Evolutionary conservation across 2,113 vertebrate species (phyloP).

Genomic region (Thalassarche chlororhynchos): DNA sequence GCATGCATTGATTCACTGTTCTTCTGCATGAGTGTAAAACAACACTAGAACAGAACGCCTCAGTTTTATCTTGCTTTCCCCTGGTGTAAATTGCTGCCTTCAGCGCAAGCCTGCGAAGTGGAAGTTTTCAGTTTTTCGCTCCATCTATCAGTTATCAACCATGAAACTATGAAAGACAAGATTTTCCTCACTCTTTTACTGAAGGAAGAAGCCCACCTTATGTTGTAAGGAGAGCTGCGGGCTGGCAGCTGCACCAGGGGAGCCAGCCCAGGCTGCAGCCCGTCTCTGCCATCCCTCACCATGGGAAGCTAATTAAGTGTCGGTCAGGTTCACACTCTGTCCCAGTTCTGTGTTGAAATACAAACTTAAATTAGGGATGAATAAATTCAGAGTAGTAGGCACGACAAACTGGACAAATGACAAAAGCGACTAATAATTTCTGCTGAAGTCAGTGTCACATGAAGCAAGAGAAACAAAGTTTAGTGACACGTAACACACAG

Average conservation of each 20-base stretch:
- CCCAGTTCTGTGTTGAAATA: background rate
- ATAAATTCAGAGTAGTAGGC: background rate
- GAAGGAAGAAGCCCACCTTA: background rate
- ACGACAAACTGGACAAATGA: background rate
- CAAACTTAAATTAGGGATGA: background rate
- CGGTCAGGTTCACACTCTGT: background rate
- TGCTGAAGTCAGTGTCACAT: background rate
- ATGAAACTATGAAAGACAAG: background rate
- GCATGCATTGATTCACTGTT: background rate
- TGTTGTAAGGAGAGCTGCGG: background rate
- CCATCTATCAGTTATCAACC: background rate
- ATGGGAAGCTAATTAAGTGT: background rate
- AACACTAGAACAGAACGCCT: background rate
- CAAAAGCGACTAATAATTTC: background rate
- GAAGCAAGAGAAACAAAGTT: background rate
- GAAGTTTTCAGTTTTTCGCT: background rate
- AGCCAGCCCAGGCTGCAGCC: background rate
- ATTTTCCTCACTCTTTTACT: background rate
- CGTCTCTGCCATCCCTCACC: background rate
- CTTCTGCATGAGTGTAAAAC: background rate
- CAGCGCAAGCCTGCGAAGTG: accelerated
- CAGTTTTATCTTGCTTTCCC: background rate
- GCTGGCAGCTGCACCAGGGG: too few relatives aligned
- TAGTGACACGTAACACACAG: background rate
- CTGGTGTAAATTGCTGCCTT: background rate